Evolutionary conservation across 2,888 invertebrate species (phyloP).

Genomic region (Caenorhabditis doughertyi): DNA sequence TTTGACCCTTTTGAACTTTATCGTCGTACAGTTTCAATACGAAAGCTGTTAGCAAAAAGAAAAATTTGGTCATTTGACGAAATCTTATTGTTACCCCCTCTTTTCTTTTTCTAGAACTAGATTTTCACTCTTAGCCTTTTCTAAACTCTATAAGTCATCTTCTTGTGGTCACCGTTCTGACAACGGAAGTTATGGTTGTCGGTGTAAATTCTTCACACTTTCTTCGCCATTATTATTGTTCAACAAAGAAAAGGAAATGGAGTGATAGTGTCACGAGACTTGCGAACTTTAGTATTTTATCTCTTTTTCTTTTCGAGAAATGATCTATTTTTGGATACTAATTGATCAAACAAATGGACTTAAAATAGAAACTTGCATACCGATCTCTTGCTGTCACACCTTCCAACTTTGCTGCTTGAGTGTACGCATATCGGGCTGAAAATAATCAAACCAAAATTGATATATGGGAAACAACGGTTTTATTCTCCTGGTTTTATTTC

Average conservation of each 20-base stretch:
- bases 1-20: constrained; percentile 27
- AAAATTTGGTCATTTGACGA: constrained; percentile 36
- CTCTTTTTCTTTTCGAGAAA: background rate
- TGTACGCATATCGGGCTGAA: constrained; percentile 44
- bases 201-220: constrained; percentile 44
- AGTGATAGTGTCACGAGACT: constrained; percentile 42
- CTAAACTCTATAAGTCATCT: constrained; percentile 11
- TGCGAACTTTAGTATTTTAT: constrained; percentile 22
- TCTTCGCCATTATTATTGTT: constrained; percentile 5
- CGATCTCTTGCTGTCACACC: constrained; percentile 33
- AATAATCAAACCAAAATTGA: background rate
- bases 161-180: constrained; percentile 44
- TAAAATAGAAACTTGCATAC: constrained; percentile 30
- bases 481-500: too few species aligned
- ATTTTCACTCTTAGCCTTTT: background rate
- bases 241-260: constrained; percentile 1
- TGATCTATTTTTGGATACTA: constrained; percentile 20
- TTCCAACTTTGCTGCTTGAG: background rate
- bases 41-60: background rate
- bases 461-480: too few species aligned
- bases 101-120: constrained; percentile 20
- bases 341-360: background rate
- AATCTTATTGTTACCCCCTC: constrained; percentile 28
- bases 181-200: constrained; percentile 26
- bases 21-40: background rate